A percentile compares a stretch with the other conserved stretches of the same genome.
These are phyloP conservation scores for Phragmatobia fuliginosa DNA, from an alignment of 2,888 invertebrate species.

Conservation along the genomic window DNA sequence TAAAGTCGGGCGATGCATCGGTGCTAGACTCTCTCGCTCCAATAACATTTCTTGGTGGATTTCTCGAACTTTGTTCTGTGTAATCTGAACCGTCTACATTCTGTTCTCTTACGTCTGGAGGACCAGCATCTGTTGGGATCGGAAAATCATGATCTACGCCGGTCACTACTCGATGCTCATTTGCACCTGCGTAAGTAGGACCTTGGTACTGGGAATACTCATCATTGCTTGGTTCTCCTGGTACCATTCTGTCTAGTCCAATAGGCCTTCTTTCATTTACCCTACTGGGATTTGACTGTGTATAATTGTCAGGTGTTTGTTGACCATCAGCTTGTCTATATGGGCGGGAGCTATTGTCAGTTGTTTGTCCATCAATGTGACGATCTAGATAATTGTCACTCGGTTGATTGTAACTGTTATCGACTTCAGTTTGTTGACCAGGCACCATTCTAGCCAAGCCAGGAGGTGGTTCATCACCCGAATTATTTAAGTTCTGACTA, in stretches of 20 bases:
- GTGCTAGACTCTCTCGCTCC: slow-evolving; percentile 62
- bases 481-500: slow-evolving; percentile 67
- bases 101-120: slow-evolving; percentile 74
- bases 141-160: slow-evolving; percentile 83
- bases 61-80: slow-evolving; percentile 66
- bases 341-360: slow-evolving; percentile 68
- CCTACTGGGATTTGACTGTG: slow-evolving; percentile 62
- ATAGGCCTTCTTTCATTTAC: slow-evolving; percentile 78
- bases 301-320: slow-evolving; percentile 70
- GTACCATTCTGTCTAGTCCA: slow-evolving; percentile 88
- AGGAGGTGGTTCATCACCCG: slow-evolving; percentile 83
- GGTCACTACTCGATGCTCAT: slow-evolving; percentile 85
- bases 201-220: slow-evolving; percentile 74
- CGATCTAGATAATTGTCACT: slow-evolving; percentile 78
- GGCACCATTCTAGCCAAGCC: slow-evolving; percentile 84
- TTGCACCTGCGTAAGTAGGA: slow-evolving; percentile 69
- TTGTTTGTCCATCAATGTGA: slow-evolving; percentile 78
- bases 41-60: slow-evolving; percentile 64
- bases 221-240: slow-evolving; percentile 87
- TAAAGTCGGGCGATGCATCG: slow-evolving; percentile 63
- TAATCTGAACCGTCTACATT: slow-evolving; percentile 82
- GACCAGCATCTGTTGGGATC: slow-evolving; percentile 63
- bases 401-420: slow-evolving; percentile 70
- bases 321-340: slow-evolving; percentile 81
- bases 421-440: slow-evolving; percentile 80